Base-by-base conservation (phyloP, 2,888 invertebrate species). In the Listrodromus nycthemerus region DNA sequence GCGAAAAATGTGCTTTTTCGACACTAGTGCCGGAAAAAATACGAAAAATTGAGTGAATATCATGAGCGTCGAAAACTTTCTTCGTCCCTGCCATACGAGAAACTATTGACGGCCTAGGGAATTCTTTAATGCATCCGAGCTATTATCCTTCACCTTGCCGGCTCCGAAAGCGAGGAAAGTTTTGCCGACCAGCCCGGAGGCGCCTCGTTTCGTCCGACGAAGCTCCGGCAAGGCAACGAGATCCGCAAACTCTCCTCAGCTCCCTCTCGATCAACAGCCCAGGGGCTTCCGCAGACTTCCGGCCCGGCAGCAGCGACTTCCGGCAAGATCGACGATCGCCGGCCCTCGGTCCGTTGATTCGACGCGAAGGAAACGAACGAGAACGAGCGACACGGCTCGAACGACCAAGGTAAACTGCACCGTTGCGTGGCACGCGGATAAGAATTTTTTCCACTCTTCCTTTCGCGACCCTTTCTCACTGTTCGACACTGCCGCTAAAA, bases 301-400 rank as follows among this genome's bases (percentile, higher is more conserved):
- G 78, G 78, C 48, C 37, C 61, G 79, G 75, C 75, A 73, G 66
- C 63, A 80, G 65, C 65, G 78, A 80, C 83, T 83, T 80, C 83
- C 84, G 84, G 74, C 75, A 79, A 84, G 84, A 84, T 84, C 84
- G 81, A 79, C 81, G 84, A 84, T 84, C 82, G 84, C 83, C 58
- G 67, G 63, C 77, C 41, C 75, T 58, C 81, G 81, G 81, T 84
- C 61, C 70, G 84, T 70, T 84, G 84, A 81, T 70, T 84, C 71
- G 78, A 37, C 48, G 21, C 73, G 83, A 81, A 78, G 79, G 69
- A 79, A 84, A 79, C 71, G 70, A 79, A 81, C 71, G 70, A 66
- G 84, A 81, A 71, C 75, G 78, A 75, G 61, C 27, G 16, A 30
- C 71, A 19, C 50, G 61, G 61, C 63, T 30, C 48, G 45, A 21